Conservation (phyloP, 64 coral and sea anemone genomes). For the Hydrozoanthus tunicans region DNA sequence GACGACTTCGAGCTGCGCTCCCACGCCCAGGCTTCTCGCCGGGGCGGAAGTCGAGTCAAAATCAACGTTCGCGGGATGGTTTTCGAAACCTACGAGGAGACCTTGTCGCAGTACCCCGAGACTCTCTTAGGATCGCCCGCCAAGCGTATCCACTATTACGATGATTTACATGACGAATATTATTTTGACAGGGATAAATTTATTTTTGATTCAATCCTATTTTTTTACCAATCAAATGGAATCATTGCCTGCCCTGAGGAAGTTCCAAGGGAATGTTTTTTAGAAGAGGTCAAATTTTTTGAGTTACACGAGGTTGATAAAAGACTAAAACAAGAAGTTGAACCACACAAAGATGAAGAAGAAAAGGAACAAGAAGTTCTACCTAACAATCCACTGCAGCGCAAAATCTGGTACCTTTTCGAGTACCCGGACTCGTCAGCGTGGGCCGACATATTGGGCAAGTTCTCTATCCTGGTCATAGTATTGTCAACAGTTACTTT, state of each 20-base stretch:
- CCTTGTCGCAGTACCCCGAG: constrained; percentile 83
- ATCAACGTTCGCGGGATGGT: constrained; percentile 92
- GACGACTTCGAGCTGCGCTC: constrained; percentile 50
- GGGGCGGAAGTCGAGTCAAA: constrained; percentile 67
- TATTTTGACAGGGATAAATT: constrained; percentile 79
- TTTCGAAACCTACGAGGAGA: constrained; percentile 91
- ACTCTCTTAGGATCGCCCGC: constrained; percentile 78
- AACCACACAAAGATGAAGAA: constrained; percentile 48
- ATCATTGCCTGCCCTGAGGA: constrained; percentile 82
- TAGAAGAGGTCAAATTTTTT: constrained; percentile 85
- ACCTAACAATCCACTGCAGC: constrained; percentile 48
- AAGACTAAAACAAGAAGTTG: constrained; percentile 68
- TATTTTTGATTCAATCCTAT: constrained; percentile 87
- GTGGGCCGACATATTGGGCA: constrained; percentile 56
- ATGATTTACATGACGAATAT: constrained; percentile 66
- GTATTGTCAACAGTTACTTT: constrained; percentile 85
- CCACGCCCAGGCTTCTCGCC: constrained; percentile 13
- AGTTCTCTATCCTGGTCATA: constrained; percentile 73
- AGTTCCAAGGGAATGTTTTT: constrained; percentile 77
- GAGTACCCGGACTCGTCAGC: constrained; percentile 83
- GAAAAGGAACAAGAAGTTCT: constrained; percentile 33
- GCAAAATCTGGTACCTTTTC: constrained; percentile 81
- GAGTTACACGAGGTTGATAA: constrained; percentile 70
- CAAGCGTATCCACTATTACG: constrained; percentile 65
- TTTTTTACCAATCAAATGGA: constrained; percentile 92